Conservation (phyloP, 2,888 invertebrate genomes). For the Meghimatium bilineatum region DNA sequence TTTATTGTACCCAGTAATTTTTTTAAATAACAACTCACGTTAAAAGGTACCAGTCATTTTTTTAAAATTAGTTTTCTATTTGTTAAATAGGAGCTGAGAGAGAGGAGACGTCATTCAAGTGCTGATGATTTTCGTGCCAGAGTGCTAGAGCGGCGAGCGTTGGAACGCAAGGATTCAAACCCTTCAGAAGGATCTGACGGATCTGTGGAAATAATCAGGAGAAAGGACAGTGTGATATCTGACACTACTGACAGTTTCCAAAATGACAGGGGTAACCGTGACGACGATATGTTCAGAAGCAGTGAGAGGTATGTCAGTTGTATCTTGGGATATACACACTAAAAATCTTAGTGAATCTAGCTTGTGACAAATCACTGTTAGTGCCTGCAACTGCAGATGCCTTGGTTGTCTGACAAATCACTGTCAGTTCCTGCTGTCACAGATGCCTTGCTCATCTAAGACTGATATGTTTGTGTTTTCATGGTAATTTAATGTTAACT, state of each 20-base stretch:
- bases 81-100: conserved; percentile 46
- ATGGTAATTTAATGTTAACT: no score
- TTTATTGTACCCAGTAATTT: no score
- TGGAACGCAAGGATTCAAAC: conserved; percentile 72
- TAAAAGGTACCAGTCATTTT: neutral
- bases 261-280: conserved; percentile 53
- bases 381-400: no score
- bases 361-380: no score
- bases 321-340: no score
- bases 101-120: conserved; percentile 69
- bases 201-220: conserved; percentile 66
- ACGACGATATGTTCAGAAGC: conserved; percentile 69
- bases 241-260: conserved; percentile 53
- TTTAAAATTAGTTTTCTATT: neutral
- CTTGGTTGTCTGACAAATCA: no score
- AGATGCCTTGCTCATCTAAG: no score
- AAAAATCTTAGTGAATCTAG: no score
- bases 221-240: conserved; percentile 58
- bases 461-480: no score
- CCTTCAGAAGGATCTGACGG: conserved; percentile 72
- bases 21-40: no score
- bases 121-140: conserved; percentile 69
- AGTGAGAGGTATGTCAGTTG: conserved; percentile 60
- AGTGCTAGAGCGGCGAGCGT: conserved; percentile 59
- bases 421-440: no score